phyloP scores from a whole-genome alignment of 2,797 vertebrate genomes.

The Arremon brunneinucha region DNA sequence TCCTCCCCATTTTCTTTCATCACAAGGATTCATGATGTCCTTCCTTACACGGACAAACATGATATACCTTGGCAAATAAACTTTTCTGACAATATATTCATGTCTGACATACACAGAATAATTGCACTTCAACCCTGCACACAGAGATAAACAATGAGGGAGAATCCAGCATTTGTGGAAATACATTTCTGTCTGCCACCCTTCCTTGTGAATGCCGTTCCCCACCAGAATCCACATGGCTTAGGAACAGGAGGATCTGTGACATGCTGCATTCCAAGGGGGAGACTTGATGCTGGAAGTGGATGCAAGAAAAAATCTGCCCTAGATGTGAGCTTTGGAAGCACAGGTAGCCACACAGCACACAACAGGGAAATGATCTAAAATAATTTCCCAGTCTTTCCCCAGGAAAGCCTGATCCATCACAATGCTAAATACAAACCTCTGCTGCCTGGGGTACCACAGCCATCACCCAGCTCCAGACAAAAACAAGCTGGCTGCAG shows the following conservation, averaged over 20 bases:
- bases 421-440: neutral
- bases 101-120: neutral
- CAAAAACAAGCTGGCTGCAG: neutral
- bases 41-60: neutral
- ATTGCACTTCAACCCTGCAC: neutral
- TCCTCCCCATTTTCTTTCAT: neutral
- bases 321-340: neutral
- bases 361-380: neutral
- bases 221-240: rapidly evolving
- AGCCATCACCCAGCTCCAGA: neutral
- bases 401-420: neutral
- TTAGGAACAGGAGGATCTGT: neutral
- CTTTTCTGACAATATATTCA: neutral
- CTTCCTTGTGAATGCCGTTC: rapidly evolving
- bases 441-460: neutral
- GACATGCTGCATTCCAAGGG: neutral
- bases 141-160: neutral
- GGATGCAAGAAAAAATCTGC: neutral
- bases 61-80: neutral
- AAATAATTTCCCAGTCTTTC: neutral
- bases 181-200: neutral
- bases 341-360: neutral
- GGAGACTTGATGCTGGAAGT: neutral
- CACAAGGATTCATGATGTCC: neutral
- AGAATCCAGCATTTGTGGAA: neutral